Base-by-base conservation (phyloP, 2,888 invertebrate genomes). In the Plagodis dolabraria region DNA sequence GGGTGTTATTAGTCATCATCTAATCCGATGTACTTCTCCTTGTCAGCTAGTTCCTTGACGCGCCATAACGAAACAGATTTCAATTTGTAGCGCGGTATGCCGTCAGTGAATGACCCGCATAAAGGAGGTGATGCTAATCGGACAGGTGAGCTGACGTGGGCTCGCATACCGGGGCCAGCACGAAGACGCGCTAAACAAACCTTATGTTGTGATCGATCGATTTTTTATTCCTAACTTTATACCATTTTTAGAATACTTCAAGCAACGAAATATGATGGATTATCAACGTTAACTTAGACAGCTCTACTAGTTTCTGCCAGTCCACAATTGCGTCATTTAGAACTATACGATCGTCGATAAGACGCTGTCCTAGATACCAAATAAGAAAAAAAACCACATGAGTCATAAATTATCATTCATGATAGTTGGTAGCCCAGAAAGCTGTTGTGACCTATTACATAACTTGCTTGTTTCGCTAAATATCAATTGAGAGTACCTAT, bases 11-110 rank as follows among this genome's bases (percentile, higher is more conserved):
- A 89, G 85, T 89, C 89, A 87, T 82, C 82, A 74, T 79, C 73
- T 85, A 86, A 86, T 85, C 85, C 85, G 77, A 76, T 79, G 80
- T 77, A 79, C 85, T 76, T 82, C 76, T 85, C 74, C 72, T 74
- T 77, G 83, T 86, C 85, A 84, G 86, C 85, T 86, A 84, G 84
- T 82, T 80, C 79, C 86, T 82, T 86, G 85, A 90, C 85, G 76
- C 61, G 83, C 87, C 86, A 87, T 87, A 88, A 88, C 88, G 88
- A 88, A 90, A 89, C 85, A 83, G 89, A 88, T 89, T 89, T 90
- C 85, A 86, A 87, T 90, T 88, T 86, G 81, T 80, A 76, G 79
- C 80, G 74, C 74, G 83, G 80, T 77, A 80, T 81, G 80, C 83
- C 81, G 82, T 80, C 80, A 83, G 80, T 79, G 85, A 81, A 85